A percentile compares a stretch with the other conserved stretches of the same genome.
Conservation (phyloP, 2,797 vertebrate genomes). For the Psittacula derbiana region DNA sequence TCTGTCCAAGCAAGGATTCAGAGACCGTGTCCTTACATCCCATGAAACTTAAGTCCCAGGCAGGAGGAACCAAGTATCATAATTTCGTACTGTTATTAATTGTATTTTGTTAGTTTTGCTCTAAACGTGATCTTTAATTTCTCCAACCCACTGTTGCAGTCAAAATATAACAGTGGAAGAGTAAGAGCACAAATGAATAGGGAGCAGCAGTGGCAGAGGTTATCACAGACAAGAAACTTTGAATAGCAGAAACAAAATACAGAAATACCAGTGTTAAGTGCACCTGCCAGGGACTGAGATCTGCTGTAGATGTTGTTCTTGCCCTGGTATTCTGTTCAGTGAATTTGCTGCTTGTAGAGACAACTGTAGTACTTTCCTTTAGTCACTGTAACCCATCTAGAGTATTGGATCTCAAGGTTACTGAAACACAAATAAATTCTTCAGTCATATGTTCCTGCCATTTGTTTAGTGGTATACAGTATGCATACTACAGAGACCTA, state of each 20-base stretch:
- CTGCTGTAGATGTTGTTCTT: not conserved
- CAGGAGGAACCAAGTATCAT: not conserved
- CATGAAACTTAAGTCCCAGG: not conserved
- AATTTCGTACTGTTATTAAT: not conserved
- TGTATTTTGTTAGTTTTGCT: not conserved
- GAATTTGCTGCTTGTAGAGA: not conserved
- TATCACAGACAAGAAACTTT: not conserved
- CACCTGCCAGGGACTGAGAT: not conserved
- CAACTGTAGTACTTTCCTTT: constrained; percentile 3
- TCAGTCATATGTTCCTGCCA: not conserved
- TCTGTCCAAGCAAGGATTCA: not conserved
- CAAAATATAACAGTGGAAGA: not conserved
- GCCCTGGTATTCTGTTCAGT: not conserved
- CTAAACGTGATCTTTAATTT: not conserved
- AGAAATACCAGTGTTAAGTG: not conserved
- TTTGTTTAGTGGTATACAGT: not conserved
- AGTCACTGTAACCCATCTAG: not conserved
- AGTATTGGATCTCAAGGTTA: constrained; percentile 26
- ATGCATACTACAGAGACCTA: not conserved
- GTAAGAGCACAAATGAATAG: not conserved
- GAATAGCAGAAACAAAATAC: constrained; percentile 29
- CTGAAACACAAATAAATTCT: constrained; percentile 24
- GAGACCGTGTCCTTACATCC: not conserved
- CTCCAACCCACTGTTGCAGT: not conserved
- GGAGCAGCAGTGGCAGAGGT: not conserved